Conservation (phyloP, 2,888 invertebrate genomes). For the Conchocele bisecta region DNA sequence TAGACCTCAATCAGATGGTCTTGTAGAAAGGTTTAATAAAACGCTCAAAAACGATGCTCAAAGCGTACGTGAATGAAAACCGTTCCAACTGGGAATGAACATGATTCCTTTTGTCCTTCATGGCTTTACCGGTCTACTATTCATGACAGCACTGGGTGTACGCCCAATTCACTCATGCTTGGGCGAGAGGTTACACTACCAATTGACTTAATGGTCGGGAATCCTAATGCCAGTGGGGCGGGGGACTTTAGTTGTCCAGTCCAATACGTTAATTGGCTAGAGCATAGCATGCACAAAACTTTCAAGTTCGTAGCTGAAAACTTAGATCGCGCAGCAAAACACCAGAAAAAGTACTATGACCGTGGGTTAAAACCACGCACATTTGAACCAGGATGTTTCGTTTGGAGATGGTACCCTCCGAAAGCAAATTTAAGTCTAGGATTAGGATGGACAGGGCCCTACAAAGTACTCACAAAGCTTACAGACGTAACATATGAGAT, state of each 20-base stretch:
- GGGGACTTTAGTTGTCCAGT: neutral
- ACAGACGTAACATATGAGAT: slow-evolving; percentile 2
- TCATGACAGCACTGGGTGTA: slow-evolving; percentile 31
- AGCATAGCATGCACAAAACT: neutral
- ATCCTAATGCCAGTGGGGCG: neutral
- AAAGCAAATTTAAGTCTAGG: neutral
- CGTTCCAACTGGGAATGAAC: slow-evolving; percentile 45
- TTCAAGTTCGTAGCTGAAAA: slow-evolving; percentile 5
- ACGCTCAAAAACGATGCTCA: neutral
- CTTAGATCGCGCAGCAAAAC: slow-evolving; percentile 2
- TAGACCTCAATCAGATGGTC: neutral
- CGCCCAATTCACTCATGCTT: slow-evolving; percentile 37
- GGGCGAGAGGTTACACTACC: slow-evolving; percentile 35
- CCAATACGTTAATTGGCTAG: neutral
- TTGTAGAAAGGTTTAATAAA: slow-evolving; percentile 2
- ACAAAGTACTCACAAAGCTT: slow-evolving; percentile 8
- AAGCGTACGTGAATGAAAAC: neutral
- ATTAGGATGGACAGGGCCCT: slow-evolving; percentile 16
- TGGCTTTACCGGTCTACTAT: slow-evolving; percentile 36
- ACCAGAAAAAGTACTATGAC: slow-evolving; percentile 21
- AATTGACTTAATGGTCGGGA: slow-evolving; percentile 29
- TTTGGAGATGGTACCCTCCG: slow-evolving; percentile 32
- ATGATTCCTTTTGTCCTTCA: slow-evolving; percentile 28
- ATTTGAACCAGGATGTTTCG: slow-evolving; percentile 1
- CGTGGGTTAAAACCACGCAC: slow-evolving; percentile 7